Evolutionary conservation across 1,140 invertebrate genomes (phyloP), one percentile per base, ranked within the genome.

Genomic region (Apis laboriosa): DNA sequence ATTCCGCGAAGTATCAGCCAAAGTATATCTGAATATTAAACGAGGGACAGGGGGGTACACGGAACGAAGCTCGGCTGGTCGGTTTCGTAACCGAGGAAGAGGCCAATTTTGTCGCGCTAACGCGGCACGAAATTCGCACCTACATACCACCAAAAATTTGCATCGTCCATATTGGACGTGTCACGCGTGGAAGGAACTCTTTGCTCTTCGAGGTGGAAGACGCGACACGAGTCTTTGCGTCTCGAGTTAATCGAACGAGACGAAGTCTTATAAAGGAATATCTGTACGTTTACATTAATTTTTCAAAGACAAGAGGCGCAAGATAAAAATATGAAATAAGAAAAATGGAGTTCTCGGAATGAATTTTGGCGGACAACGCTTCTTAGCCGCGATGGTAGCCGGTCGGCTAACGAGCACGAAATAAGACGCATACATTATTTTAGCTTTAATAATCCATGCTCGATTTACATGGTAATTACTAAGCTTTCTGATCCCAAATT

Each of bases 391-490:
- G 76, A 21, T 56, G 24, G 61, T 63, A 63, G 77, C 72, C 76
- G 72, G 21, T 60, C 43, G 63, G 70, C 76, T 81, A 88, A 88
- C 86, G 68, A 87, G 86, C 81, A 72, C 78, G 71, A 80, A 88
- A 83, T 85, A 88, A 88, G 86, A 85, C 86, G 87, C 86, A 88
- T 88, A 87, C 60, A 79, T 88, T 87, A 88, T 34, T 63, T 43
- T 43, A 83, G 86, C 72, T 74, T 86, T 89, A 89, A 88, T 89
- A 89, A 84, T 84, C 77, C 55, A 15, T 34, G 60, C 28, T 76
- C 85, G 74, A 89, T 89, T 89, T 89, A 85, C 88, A 89, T 89
- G 81, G 87, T 89, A 89, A 89, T 89, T 89, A 83, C 75, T 78
- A 87, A 89, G 84, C 83, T 87, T 85, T 85, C 87, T 78, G 85